A percentile compares a stretch with the other conserved stretches of the same genome.
phyloP scores from a whole-genome alignment of 2,113 vertebrate genomes.

The Leptobrachium leishanense region DNA sequence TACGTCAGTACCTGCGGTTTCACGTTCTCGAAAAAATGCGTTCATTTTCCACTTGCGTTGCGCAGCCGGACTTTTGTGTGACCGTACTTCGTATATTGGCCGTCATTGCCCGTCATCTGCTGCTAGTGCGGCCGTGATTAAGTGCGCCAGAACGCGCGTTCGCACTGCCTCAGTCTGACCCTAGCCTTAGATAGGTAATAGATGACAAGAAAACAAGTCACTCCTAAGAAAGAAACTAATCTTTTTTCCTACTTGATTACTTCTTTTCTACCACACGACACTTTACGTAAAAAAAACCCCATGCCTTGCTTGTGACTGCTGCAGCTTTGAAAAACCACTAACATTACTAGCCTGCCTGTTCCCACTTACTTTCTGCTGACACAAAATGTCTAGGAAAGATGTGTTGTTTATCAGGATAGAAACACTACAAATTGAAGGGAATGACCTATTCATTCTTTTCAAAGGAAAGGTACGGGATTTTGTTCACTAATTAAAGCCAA shows the following conservation, averaged over 20 bases:
- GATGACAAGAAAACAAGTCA: slow-evolving; percentile 5
- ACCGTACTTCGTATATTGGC: too few species aligned
- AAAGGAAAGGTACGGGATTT: not conserved
- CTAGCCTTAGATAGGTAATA: too few species aligned
- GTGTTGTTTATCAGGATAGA: not conserved
- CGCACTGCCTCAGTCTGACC: too few species aligned
- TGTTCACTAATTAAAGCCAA: not conserved
- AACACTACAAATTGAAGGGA: not conserved
- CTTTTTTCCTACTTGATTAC: slow-evolving; percentile 29
- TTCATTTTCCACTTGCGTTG: too few species aligned
- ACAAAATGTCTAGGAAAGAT: slow-evolving; percentile 8
- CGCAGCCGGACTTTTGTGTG: too few species aligned
- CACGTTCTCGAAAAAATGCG: too few species aligned
- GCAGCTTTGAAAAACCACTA: slow-evolving; percentile 19
- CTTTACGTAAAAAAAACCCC: slow-evolving; percentile 1
- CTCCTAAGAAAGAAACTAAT: slow-evolving; percentile 20
- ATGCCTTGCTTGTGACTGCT: slow-evolving; percentile 15
- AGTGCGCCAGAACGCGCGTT: too few species aligned
- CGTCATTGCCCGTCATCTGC: too few species aligned
- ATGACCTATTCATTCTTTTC: slow-evolving; percentile 5
- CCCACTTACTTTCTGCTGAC: slow-evolving; percentile 18
- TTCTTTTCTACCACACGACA: not conserved
- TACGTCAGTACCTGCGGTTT: too few species aligned
- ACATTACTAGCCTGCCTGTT: slow-evolving; percentile 26
- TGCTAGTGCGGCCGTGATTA: too few species aligned